Percentiles rank a stretch among this genome's conserved stretches.
Conservation (phyloP, 2,888 invertebrate genomes). For the Drosophila mettleri region DNA sequence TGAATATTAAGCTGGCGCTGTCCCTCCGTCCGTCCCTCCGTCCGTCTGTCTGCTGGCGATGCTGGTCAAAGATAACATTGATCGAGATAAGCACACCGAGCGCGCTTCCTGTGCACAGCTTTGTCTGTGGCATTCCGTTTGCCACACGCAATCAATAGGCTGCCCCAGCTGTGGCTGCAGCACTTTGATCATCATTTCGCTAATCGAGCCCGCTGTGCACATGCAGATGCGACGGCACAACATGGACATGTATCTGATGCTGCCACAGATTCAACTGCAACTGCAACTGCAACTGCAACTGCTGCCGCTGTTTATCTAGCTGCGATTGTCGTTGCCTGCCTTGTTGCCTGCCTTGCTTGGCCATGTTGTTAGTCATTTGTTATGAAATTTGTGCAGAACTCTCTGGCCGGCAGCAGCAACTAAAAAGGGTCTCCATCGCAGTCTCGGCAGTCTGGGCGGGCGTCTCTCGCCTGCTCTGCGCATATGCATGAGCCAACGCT, state of each 20-base stretch:
- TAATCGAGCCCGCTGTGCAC: slow-evolving; percentile 75
- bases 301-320: slow-evolving; percentile 64
- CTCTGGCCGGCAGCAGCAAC: slow-evolving; percentile 22
- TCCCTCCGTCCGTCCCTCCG: slow-evolving; percentile 5
- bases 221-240: slow-evolving; percentile 54
- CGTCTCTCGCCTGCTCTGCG: slow-evolving; percentile 41
- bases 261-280: slow-evolving; percentile 37
- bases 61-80: slow-evolving; percentile 55
- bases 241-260: slow-evolving; percentile 52
- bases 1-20: slow-evolving; percentile 75
- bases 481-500: slow-evolving; percentile 67
- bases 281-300: slow-evolving; percentile 16
- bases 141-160: slow-evolving; percentile 76
- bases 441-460: slow-evolving; percentile 49
- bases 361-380: slow-evolving; percentile 78
- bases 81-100: slow-evolving; percentile 66
- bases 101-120: slow-evolving; percentile 69
- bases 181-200: slow-evolving; percentile 78
- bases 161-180: slow-evolving; percentile 53
- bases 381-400: slow-evolving; percentile 66
- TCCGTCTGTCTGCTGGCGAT: slow-evolving; percentile 42
- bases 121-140: slow-evolving; percentile 39
- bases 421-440: slow-evolving; percentile 57
- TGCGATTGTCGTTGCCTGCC: slow-evolving; percentile 59
- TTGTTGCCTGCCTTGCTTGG: slow-evolving; percentile 50